Percentiles rank a stretch among this genome's conserved stretches.
Conservation (phyloP, 1,140 invertebrate genomes). For the Heliconius hewitsoni region DNA sequence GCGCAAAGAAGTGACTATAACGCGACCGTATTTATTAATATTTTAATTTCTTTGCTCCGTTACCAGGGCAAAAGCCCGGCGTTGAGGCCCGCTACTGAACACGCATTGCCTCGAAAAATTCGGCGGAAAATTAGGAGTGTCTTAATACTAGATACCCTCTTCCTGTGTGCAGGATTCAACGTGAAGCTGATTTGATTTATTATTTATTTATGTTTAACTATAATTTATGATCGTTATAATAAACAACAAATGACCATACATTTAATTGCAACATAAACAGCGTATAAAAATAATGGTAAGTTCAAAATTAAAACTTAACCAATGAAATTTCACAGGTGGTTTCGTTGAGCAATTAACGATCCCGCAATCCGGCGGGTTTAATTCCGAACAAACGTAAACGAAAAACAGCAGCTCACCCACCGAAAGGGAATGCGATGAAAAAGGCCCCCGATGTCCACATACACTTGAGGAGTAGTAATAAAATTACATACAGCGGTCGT, state of each 20-base stretch:
- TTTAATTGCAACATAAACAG: conserved; percentile 52
- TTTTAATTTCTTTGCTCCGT: too few relatives aligned
- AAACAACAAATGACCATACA: conserved; percentile 34
- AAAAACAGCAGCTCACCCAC: conserved; percentile 66
- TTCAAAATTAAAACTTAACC: conserved; percentile 59
- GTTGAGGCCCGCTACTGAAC: too few relatives aligned
- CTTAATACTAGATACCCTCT: too few relatives aligned
- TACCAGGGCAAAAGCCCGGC: too few relatives aligned
- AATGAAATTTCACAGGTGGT: conserved; percentile 72
- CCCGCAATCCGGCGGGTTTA: conserved; percentile 71
- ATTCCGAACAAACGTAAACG: conserved; percentile 75
- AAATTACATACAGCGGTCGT: conserved; percentile 72
- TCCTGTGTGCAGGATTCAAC: too few relatives aligned
- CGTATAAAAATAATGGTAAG: conserved; percentile 56
- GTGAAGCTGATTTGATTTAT: background rate
- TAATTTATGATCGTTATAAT: conserved; percentile 8
- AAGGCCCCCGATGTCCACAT: conserved; percentile 73
- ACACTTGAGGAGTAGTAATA: conserved; percentile 76
- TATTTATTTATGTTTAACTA: background rate
- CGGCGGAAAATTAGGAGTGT: too few relatives aligned
- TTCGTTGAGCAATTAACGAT: conserved; percentile 75
- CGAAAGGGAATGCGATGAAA: conserved; percentile 79
- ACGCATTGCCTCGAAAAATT: too few relatives aligned
- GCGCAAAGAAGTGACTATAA: too few relatives aligned
- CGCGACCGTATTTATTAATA: too few relatives aligned